Conservation (phyloP, 1,140 invertebrate genomes). For the Drosophila repleta region DNA sequence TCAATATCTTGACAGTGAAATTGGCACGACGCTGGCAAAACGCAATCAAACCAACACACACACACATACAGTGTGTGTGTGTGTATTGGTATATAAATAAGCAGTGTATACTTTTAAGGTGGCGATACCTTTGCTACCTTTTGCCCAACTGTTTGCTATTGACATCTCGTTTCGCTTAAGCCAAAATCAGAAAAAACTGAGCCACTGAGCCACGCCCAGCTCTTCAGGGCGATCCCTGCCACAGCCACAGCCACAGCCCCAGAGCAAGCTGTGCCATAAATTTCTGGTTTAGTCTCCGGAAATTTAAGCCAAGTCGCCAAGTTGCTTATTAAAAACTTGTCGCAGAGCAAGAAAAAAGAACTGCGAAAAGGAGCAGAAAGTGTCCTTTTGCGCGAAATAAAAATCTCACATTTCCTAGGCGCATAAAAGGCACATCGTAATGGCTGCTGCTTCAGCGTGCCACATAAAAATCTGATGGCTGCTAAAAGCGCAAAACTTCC, state of each 20-base stretch:
- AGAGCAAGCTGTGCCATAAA: conserved; percentile 60
- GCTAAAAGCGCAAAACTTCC: conserved; percentile 80
- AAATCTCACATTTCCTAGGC: conserved; percentile 65
- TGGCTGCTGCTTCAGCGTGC: conserved; percentile 32
- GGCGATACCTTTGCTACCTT: conserved; percentile 34
- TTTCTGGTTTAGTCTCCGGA: conserved; percentile 66
- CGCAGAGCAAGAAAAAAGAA: conserved; percentile 18
- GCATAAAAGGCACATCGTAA: conserved; percentile 72
- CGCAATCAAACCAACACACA: conserved; percentile 59
- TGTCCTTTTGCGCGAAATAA: conserved; percentile 40
- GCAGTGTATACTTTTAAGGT: conserved; percentile 42
- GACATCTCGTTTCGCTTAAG: conserved; percentile 68
- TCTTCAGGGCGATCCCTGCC: conserved; percentile 30
- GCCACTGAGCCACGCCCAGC: conserved; percentile 12
- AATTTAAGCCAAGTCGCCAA: conserved; percentile 59
- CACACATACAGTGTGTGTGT: conserved; percentile 22
- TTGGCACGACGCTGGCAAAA: conserved; percentile 78
- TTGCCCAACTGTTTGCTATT: conserved; percentile 71
- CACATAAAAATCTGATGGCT: conserved; percentile 77
- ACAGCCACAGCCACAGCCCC: conserved; percentile 2
- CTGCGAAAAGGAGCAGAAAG: not conserved
- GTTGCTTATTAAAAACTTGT: conserved; percentile 58
- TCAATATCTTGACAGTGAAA: conserved; percentile 83
- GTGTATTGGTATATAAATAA: conserved; percentile 48
- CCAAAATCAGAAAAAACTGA: conserved; percentile 32